Evolutionary conservation across 2,113 vertebrate genomes (phyloP).

Genomic region (Phalacrocorax carbo): DNA sequence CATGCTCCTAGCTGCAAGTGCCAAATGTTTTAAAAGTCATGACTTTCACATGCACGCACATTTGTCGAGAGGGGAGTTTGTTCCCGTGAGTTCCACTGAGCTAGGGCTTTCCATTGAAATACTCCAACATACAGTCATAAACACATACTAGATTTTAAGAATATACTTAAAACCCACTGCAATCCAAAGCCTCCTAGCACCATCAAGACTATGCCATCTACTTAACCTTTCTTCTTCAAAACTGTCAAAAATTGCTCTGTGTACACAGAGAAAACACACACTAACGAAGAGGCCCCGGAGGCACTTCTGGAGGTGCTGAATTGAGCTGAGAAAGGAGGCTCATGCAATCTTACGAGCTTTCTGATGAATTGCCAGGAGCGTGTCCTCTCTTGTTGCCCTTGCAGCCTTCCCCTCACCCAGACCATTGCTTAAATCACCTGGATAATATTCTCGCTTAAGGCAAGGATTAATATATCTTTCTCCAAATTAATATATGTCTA

Average conservation of each 20-base stretch:
- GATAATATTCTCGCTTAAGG: conserved; percentile 20
- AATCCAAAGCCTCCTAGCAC: background rate
- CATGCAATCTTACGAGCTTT: background rate
- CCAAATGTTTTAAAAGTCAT: background rate
- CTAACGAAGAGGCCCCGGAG: background rate
- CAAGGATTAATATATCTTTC: background rate
- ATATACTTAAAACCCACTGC: background rate
- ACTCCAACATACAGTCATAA: background rate
- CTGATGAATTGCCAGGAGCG: background rate
- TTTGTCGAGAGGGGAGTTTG: background rate
- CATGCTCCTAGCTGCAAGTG: background rate
- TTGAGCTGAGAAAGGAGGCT: background rate
- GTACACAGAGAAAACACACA: background rate
- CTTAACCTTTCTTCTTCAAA: background rate
- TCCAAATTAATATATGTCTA: background rate
- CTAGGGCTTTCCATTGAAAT: background rate
- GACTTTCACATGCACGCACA: background rate
- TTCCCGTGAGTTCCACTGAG: background rate
- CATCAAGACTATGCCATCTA: background rate
- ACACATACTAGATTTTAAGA: background rate
- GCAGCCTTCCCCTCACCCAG: background rate
- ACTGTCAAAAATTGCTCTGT: background rate
- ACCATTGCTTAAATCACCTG: background rate
- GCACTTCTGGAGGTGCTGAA: background rate
- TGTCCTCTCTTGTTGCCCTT: conserved; percentile 17